Percentiles rank a stretch among this genome's conserved stretches.
phyloP scores from a whole-genome alignment of 2,888 invertebrate genomes.

The Halictus quadricinctus region DNA sequence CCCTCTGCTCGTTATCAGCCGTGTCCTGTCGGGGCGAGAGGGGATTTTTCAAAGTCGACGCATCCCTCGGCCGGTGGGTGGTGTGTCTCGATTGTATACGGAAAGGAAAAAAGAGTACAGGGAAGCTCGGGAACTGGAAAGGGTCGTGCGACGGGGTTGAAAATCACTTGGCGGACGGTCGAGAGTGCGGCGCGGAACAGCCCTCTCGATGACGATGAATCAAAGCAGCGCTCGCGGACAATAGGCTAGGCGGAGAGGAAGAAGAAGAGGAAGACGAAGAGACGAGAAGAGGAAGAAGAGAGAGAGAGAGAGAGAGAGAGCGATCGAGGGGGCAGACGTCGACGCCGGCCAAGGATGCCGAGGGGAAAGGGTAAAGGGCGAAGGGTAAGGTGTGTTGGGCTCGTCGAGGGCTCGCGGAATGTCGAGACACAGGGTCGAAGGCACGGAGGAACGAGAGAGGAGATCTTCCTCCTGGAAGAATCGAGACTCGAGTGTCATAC shows the following conservation, averaged over 20 bases:
- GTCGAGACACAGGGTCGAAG: constrained; percentile 36
- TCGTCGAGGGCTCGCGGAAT: constrained; percentile 49
- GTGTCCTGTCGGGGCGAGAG: not conserved
- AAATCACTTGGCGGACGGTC: constrained; percentile 72
- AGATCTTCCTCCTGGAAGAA: constrained; percentile 51
- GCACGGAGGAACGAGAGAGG: constrained; percentile 40
- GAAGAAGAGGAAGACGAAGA: constrained; percentile 7
- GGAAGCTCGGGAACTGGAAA: constrained; percentile 34
- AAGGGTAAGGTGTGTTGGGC: not conserved
- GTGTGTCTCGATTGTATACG: constrained; percentile 46
- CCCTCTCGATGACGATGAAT: constrained; percentile 73
- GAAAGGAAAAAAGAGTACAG: constrained; percentile 51
- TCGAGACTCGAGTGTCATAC: constrained; percentile 60
- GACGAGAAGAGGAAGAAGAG: not conserved
- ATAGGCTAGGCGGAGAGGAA: constrained; percentile 28
- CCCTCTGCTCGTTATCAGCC: not conserved
- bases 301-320: not conserved
- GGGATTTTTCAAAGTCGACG: constrained; percentile 8
- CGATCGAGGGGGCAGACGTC: constrained; percentile 35
- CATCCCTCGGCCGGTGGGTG: constrained; percentile 16
- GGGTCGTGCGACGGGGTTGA: constrained; percentile 64
- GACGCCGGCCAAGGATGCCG: constrained; percentile 38
- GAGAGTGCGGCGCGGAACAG: constrained; percentile 67
- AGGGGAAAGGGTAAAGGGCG: not conserved
- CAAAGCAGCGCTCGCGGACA: constrained; percentile 62